These are phyloP conservation scores for Alaudala cheleensis DNA, from an alignment of 2,113 vertebrate species.

Conservation along the genomic window DNA sequence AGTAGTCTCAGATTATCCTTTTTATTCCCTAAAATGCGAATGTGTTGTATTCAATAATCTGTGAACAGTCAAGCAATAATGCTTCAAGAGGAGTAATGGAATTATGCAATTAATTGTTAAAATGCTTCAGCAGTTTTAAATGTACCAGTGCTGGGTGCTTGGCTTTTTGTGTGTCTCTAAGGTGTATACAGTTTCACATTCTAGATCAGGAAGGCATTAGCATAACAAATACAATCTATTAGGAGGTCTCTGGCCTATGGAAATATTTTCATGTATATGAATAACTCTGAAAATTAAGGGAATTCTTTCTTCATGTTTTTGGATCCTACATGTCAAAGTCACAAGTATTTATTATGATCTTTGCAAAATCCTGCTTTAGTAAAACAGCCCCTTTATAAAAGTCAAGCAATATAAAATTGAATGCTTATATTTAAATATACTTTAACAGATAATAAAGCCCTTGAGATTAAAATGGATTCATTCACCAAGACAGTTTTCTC, in stretches of 20 bases:
- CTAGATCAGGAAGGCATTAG: background rate
- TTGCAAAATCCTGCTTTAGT: constrained; percentile 54
- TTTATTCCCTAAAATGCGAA: background rate
- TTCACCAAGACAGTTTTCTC: constrained; percentile 68
- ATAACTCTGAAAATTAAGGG: constrained; percentile 21
- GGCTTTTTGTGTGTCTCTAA: background rate
- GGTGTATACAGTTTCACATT: background rate
- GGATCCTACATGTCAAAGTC: constrained; percentile 57
- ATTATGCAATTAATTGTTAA: background rate
- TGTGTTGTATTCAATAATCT: background rate
- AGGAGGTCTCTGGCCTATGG: background rate
- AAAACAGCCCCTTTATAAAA: constrained; percentile 70
- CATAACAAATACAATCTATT: constrained; percentile 10
- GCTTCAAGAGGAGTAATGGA: background rate
- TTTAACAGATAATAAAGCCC: constrained; percentile 77
- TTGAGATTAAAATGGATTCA: constrained; percentile 74
- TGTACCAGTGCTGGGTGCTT: background rate
- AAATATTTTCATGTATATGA: constrained; percentile 26
- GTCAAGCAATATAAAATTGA: constrained; percentile 71
- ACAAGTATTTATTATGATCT: constrained; percentile 71
- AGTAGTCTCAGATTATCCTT: background rate
- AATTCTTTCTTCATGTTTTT: constrained; percentile 51
- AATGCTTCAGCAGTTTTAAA: background rate
- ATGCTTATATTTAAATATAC: constrained; percentile 74
- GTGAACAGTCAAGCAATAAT: background rate